Evolutionary conservation across 2,888 invertebrate species (phyloP), one percentile per base, ranked within the genome.

Genomic region (Galerucella nymphaeae): DNA sequence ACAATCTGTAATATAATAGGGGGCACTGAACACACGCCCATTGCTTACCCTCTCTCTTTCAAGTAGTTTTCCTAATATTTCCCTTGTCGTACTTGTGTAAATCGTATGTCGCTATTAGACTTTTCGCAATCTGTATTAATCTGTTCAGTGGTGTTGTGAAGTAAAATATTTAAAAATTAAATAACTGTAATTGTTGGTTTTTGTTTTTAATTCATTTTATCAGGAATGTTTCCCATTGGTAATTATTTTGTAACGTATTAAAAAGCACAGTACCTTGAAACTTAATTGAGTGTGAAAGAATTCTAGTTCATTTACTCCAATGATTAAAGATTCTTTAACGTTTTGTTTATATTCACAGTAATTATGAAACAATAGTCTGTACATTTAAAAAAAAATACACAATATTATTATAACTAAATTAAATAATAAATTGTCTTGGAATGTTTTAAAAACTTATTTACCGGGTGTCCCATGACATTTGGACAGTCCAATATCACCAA

Each of bases 291-390:
- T 48, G n/a, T 14, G n/a, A 48, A 48, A 13, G n/a, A 48, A 48
- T 48, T 48, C 48, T 8, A 48, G n/a, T 48, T 48, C 48, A 48
- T 48, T 48, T n/a, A 48, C 6, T n/a, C 48, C 48, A 48, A n/a
- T n/a, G n/a, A 48, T 48, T 48, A 48, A 14, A 48, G 48, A 48
- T 48, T n/a, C 5, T n/a, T 48, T 48, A n/a, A 48, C 11, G 48
- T 48, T 48, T 48, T n/a, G 13, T 48, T 48, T 48, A 48, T 48
- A n/a, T 48, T 48, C 48, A 48, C 48, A 48, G 48, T 48, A 48
- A 14, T 48, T 48, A 48, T 48, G n/a, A 48, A 48, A 48, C 48
- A 48, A 48, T 48, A n/a, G 48, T 48, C 8, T 48, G 48, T 48
- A 8, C 8, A 2, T 48, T n/a, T 48, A 48, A 48, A 48, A n/a